Base-by-base conservation (phyloP, 2,888 invertebrate species). In the Ophion obscuratus region DNA sequence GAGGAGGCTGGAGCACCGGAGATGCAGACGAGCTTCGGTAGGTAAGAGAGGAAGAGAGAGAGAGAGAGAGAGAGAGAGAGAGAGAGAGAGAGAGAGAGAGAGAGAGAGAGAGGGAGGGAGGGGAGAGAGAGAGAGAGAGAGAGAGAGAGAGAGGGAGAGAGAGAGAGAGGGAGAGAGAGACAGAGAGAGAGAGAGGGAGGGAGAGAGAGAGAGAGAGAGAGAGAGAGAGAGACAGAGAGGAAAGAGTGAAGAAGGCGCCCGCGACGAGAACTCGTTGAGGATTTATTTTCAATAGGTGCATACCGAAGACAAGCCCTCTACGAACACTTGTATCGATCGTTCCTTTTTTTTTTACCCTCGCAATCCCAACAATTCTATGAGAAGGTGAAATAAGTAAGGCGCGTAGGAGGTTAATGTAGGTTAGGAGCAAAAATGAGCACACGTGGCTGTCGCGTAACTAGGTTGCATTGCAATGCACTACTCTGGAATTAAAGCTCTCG, bases 251-350 rank as follows among this genome's bases (percentile, higher is more conserved):
- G 70, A 66, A 75, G 53, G n/a, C 64, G 9, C 70, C 59, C 53
- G 40, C 67, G 68, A 66, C 64, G 73, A 59, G 66, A 81, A 73
- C 80, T 67, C 57, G 66, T 64, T 64, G 40, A 67, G 61, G 76
- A 80, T 86, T 86, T 86, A 74, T 83, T 86, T 83, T 81, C 76
- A 81, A 80, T 81, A 73, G 62, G 67, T 74, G 74, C 31, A 31
- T 73, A 53, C 61, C 40, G 40, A 75, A 66, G 70, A 66, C 83
- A 68, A 78, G 86, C 84, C 64, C 87, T 81, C 88, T 10, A 61
- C 74, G 64, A 85, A 89, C 89, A 88, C 87, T 89, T 90, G 91
- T 90, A 91, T 91, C 91, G 91, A 91, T 89, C 90, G 81, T 75
- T 84, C 87, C 88, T 87, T 89, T 70, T 83, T 70, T 83, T 24